Percentiles rank a stretch among this genome's conserved stretches.
These are phyloP conservation scores for Grammomys dolichurus DNA, from an alignment of 2,113 vertebrate genomes.

Conservation along the genomic window DNA sequence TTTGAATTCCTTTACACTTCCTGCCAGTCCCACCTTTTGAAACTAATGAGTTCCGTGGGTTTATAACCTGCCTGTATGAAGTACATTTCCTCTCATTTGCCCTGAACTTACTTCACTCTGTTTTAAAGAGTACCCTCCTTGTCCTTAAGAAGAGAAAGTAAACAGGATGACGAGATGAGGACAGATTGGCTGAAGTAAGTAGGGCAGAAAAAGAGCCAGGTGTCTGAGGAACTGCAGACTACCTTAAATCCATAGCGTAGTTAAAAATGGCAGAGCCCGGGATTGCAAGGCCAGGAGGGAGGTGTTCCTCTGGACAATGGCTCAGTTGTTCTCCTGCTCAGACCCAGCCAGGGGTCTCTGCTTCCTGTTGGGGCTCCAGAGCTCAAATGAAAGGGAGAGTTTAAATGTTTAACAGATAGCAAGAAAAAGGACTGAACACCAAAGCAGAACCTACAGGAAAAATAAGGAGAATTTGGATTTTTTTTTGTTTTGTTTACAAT, in stretches of 20 bases:
- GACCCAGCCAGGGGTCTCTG: conserved; percentile 36
- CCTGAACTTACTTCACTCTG: conserved; percentile 56
- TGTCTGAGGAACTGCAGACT: conserved; percentile 51
- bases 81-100: conserved; percentile 67
- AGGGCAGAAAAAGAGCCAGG: conserved; percentile 60
- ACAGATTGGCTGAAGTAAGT: conserved; percentile 20
- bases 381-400: conserved; percentile 3
- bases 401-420: conserved; percentile 22
- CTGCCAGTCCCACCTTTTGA: conserved; percentile 69
- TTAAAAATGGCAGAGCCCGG: conserved; percentile 57
- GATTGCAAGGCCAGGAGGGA: not conserved
- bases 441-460: not conserved
- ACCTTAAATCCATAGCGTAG: conserved; percentile 25
- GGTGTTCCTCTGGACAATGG: conserved; percentile 41
- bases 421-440: not conserved
- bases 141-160: conserved; percentile 58
- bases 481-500: not conserved
- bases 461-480: not conserved
- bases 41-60: conserved; percentile 69
- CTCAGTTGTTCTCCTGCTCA: conserved; percentile 53
- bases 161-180: conserved; percentile 58
- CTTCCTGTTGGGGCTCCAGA: conserved; percentile 37
- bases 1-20: conserved; percentile 75
- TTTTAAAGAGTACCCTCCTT: conserved; percentile 69
- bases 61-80: conserved; percentile 65